Conservation (phyloP, 2,797 vertebrate genomes). For the Aldrovandia affinis region DNA sequence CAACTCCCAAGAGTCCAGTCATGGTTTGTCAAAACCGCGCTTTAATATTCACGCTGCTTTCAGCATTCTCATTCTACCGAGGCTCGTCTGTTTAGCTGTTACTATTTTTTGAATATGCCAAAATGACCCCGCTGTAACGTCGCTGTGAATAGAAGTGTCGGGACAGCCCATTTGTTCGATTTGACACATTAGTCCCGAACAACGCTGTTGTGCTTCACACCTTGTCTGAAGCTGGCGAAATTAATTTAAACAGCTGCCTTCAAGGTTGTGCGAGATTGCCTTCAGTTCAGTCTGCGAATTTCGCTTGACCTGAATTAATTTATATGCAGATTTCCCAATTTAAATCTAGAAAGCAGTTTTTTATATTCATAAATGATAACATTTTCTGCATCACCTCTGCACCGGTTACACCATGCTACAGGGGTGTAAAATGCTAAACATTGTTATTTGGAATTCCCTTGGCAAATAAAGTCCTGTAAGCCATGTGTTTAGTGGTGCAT, state of each 20-base stretch:
- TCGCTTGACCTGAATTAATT: slow-evolving; percentile 78
- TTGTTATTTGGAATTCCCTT: slow-evolving; percentile 65
- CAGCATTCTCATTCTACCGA: neutral
- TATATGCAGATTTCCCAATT: slow-evolving; percentile 77
- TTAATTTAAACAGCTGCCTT: slow-evolving; percentile 69
- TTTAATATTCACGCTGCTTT: slow-evolving; percentile 32
- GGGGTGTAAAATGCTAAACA: slow-evolving; percentile 70
- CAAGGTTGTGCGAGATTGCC: slow-evolving; percentile 58
- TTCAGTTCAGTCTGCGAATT: slow-evolving; percentile 63
- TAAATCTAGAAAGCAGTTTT: slow-evolving; percentile 64
- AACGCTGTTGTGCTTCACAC: slow-evolving; percentile 51
- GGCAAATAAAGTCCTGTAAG: slow-evolving; percentile 76
- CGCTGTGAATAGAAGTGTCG: slow-evolving; percentile 37
- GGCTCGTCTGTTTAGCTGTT: slow-evolving; percentile 11
- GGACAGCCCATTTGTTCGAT: slow-evolving; percentile 60
- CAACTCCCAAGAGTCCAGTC: slow-evolving; percentile 3
- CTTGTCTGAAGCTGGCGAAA: slow-evolving; percentile 64
- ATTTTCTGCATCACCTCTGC: slow-evolving; percentile 74
- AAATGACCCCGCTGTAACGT: slow-evolving; percentile 12
- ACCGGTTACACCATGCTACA: slow-evolving; percentile 67
- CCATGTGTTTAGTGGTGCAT: slow-evolving; percentile 74
- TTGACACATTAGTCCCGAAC: slow-evolving; percentile 60
- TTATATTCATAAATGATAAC: slow-evolving; percentile 43
- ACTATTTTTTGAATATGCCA: slow-evolving; percentile 7
- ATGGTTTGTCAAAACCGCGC: slow-evolving; percentile 7